Evolutionary conservation across 1,140 invertebrate genomes (phyloP), one percentile per base, ranked within the genome.

Genomic region (Doryteuthis pealeii): DNA sequence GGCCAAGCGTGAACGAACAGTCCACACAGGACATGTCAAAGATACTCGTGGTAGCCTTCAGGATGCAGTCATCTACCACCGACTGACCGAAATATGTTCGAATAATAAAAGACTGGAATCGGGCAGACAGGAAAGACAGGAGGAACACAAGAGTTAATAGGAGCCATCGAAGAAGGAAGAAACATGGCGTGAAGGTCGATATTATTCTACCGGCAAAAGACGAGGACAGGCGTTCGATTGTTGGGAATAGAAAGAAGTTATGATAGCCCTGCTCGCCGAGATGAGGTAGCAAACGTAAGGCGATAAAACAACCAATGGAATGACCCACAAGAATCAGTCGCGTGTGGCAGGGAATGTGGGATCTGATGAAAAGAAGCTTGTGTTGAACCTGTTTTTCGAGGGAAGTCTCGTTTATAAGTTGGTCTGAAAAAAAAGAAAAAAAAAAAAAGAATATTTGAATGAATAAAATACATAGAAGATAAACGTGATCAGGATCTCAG

Each of bases 231-330:
- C 91, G 83, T 86, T 96, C 93, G 15, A 96, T 89, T 0, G 94
- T 94, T 6, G 95, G 95, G 88, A 95, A n/a, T n/a, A 96, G 81
- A 66, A 96, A 85, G 84, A 94, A 81, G 67, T 82, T 84, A 71
- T 84, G 78, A 31, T 79, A 49, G 28, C 88, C 76, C 65, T 80
- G 70, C 12, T 74, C 73, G 14, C 79, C 71, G 15, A 72, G 49
- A 28, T 84, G 72, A 15, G 76, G 83, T 78, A 93, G 90, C 4
- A 96, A 95, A 80, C 78, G 95, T 91, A 22, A 94, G 83, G 91
- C 90, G 76, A 95, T 92, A 90, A 94, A 94, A 76, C 91, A 90
- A 1, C 95, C 95, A n/a, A 96, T 93, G 0, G 95, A 96, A 89
- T 96, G 95, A 1, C 93, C n/a, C 77, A 96, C 90, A 0, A 95